Percentiles rank a stretch among this genome's conserved stretches.
Conservation (phyloP, 2,113 vertebrate genomes). For the Trogon melanurus region DNA sequence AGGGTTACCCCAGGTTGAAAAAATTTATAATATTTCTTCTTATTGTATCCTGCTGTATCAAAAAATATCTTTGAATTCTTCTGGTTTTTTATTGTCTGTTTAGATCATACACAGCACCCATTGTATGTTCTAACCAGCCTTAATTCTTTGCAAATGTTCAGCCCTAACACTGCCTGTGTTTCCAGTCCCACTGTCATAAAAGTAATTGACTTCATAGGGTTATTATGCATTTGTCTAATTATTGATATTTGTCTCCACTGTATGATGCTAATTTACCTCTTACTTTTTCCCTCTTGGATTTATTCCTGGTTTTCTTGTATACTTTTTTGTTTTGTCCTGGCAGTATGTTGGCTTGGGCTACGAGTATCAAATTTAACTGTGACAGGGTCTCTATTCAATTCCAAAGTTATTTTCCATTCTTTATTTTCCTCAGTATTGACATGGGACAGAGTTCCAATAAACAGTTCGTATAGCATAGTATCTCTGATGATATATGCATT, state of each 20-base stretch:
- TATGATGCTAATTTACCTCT: constrained; percentile 55
- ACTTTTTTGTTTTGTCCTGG: not conserved
- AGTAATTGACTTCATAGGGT: constrained; percentile 51
- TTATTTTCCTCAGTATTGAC: constrained; percentile 61
- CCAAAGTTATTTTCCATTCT: constrained; percentile 53
- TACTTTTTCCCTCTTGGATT: constrained; percentile 58
- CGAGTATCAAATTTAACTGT: constrained; percentile 53
- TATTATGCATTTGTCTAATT: constrained; percentile 50
- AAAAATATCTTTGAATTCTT: constrained; percentile 44
- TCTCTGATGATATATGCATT: constrained; percentile 8
- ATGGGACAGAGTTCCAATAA: constrained; percentile 56
- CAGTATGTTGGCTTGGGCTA: not conserved
- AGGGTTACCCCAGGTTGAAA: not conserved
- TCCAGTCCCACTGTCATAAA: constrained; percentile 36
- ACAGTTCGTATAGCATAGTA: constrained; percentile 34
- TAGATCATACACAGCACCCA: constrained; percentile 23
- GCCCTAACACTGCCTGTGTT: not conserved
- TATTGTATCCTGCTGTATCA: constrained; percentile 26
- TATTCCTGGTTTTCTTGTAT: constrained; percentile 23
- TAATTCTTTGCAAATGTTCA: constrained; percentile 66
- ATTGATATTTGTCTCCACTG: not conserved
- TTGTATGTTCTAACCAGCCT: constrained; percentile 20
- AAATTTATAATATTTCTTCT: not conserved
- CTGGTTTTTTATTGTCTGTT: constrained; percentile 49
- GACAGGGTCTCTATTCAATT: constrained; percentile 43